Evolutionary conservation across 2,113 vertebrate species (phyloP), one percentile per base, ranked within the genome.

Genomic region (Oenanthe melanoleuca): DNA sequence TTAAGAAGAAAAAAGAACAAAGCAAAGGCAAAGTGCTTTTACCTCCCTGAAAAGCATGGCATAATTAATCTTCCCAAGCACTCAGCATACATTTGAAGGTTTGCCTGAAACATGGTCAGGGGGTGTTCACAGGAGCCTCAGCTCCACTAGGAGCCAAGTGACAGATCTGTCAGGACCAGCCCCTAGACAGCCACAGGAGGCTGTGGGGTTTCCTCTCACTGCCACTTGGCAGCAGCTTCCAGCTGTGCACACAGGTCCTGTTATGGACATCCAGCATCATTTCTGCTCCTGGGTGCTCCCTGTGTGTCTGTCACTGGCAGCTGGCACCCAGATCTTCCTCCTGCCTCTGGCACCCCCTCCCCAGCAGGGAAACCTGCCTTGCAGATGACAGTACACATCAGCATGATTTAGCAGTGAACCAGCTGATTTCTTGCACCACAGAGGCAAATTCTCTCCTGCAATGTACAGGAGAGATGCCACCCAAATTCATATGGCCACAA

Each of bases 261-360:
- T 4, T 1, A 1, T 0, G 2, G 44, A 37, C 22, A n/a, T 5
- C 26, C 47, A 29, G 61, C 47, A 34, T 5, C 3, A 0, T 11
- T 78, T 53, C 52, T 1, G 0, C 40, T 64, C 38, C 8, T 1
- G 40, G 44, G 40, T 49, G 29, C 70, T 84, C 18, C 38, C 28
- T 33, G 29, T 0, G 0, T 14, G 5, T 29, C 57, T 23, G 11
- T 10, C 0, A 0, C 52, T 33, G 55, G 66, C 52, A 85, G 5
- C 42, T 31, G 82, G 49, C 29, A 90, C 28, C 13, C 1, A 0
- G 49, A 75, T 77, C 77, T 86, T 80, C 59, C 53, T 75, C 29
- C 38, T 42, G 34, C 66, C 31, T 29, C 79, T 73, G 63, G 57
- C n/a, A 86, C 1, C 8, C 34, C 7, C 7, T 83, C 86, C 42